phyloP scores from a whole-genome alignment of 1,140 invertebrate genomes.

The Radopholus similis region DNA sequence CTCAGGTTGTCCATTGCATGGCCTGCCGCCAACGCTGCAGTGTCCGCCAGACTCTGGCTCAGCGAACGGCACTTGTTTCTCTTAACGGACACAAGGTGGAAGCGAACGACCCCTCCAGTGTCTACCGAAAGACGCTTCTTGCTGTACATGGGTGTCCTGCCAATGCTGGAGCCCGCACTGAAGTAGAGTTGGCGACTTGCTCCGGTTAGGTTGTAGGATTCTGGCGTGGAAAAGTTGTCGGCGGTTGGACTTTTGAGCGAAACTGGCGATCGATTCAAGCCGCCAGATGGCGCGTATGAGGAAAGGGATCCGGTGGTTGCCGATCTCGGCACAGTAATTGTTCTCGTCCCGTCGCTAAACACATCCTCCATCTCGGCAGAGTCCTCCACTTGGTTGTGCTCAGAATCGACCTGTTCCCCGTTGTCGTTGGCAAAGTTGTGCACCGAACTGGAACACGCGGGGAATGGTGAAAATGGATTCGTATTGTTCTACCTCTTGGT shows the following conservation, averaged over 20 bases:
- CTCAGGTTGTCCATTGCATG: constrained; percentile 56
- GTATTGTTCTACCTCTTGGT: constrained; percentile 37
- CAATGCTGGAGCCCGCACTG: constrained; percentile 1
- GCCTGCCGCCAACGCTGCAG: constrained; percentile 49
- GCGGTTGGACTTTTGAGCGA: not conserved
- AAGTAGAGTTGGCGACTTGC: not conserved
- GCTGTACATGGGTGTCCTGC: not conserved
- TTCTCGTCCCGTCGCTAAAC: not conserved
- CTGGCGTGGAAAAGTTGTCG: not conserved
- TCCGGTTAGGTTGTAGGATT: not conserved
- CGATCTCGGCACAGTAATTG: not conserved
- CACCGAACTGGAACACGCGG: not conserved
- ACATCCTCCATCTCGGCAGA: not conserved
- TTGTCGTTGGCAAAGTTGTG: constrained; percentile 6
- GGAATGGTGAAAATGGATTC: not conserved
- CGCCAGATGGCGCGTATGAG: not conserved
- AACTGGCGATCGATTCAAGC: not conserved
- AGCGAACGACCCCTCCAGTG: not conserved
- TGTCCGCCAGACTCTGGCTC: constrained; percentile 55
- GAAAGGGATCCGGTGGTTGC: not conserved
- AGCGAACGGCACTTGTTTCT: constrained; percentile 45
- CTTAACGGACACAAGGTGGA: constrained; percentile 13
- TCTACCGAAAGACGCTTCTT: constrained; percentile 5
- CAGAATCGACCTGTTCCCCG: not conserved
- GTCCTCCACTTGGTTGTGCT: not conserved